Evolutionary conservation across 2,888 invertebrate species (phyloP).

Genomic region (Ophioninae sp.): DNA sequence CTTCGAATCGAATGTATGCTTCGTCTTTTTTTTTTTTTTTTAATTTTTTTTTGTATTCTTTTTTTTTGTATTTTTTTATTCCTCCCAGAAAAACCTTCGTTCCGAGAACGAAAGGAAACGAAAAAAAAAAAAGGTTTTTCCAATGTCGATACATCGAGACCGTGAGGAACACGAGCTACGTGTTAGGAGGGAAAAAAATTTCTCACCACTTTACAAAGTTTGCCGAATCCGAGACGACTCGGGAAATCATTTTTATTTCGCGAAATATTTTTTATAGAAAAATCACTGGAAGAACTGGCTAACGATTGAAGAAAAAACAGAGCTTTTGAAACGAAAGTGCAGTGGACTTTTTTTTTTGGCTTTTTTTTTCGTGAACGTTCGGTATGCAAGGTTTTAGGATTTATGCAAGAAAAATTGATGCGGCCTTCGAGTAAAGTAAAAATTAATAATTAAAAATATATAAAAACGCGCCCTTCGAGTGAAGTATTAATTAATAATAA

Average conservation of each 20-base stretch:
- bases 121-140: background rate
- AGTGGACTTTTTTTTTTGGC: no score
- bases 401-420: no score
- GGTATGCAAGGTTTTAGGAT: no score
- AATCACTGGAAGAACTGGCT: no score
- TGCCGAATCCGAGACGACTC: background rate
- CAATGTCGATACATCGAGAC: background rate
- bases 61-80: background rate
- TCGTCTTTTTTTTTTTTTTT: background rate
- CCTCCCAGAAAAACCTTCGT: constrained; percentile 1
- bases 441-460: no score
- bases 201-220: background rate
- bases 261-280: no score
- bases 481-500: no score
- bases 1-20: constrained; percentile 1
- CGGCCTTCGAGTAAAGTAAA: no score
- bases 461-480: no score
- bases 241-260: background rate
- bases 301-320: no score
- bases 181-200: background rate
- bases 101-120: background rate
- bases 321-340: no score
- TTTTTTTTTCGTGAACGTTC: background rate
- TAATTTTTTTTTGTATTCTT: background rate
- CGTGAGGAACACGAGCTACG: background rate